phyloP scores from a whole-genome alignment of 1,140 invertebrate genomes.

The Drosophila kohkoa region DNA sequence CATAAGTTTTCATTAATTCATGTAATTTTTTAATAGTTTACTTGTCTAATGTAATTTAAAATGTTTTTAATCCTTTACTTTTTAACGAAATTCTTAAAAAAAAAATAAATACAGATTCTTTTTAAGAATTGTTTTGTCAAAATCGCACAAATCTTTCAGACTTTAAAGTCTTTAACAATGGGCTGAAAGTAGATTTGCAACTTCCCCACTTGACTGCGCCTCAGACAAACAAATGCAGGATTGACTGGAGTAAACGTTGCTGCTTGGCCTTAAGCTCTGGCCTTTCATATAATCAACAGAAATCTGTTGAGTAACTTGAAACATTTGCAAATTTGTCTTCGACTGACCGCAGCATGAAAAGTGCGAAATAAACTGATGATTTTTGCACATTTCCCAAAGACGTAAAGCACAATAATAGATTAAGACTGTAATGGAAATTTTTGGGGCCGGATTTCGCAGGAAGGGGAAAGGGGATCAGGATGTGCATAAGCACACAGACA shows the following conservation, averaged over 20 bases:
- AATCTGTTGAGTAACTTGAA: slow-evolving; percentile 32
- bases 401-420: slow-evolving; percentile 45
- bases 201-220: not conserved
- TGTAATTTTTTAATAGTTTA: no score
- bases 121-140: not conserved
- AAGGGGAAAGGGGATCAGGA: not conserved
- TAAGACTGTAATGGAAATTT: slow-evolving; percentile 18
- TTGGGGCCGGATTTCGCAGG: not conserved
- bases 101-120: no score
- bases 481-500: no score
- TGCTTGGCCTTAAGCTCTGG: slow-evolving; percentile 4
- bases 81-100: no score
- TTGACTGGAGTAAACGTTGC: not conserved
- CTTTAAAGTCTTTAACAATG: not conserved
- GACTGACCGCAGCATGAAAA: slow-evolving; percentile 2
- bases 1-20: no score
- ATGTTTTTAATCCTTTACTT: no score
- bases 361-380: slow-evolving; percentile 24
- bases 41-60: no score
- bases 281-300: slow-evolving; percentile 16
- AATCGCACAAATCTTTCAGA: not conserved
- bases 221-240: not conserved
- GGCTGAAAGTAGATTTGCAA: not conserved
- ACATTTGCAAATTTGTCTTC: slow-evolving; percentile 33
- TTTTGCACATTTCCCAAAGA: slow-evolving; percentile 41